Evolutionary conservation across 2,797 vertebrate genomes (phyloP), one percentile per base, ranked within the genome.

Genomic region (Propithecus perrieri): DNA sequence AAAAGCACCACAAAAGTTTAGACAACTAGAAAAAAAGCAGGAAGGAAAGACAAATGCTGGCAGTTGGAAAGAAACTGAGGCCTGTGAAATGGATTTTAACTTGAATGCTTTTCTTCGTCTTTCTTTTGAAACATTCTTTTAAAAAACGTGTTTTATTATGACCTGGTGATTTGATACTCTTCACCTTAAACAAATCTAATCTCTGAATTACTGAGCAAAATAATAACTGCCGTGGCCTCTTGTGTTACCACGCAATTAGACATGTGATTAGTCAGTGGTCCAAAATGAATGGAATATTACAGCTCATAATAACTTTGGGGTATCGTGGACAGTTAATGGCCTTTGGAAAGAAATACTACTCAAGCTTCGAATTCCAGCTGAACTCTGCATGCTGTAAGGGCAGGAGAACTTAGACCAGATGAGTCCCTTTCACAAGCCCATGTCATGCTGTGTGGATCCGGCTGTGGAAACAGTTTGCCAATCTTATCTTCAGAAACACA

Each of bases 401-500:
- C 96, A 95, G 85, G 69, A 95, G 90, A 84, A 97, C 94, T 97
- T 85, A 78, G 93, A 96, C 97, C 98, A 98, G 97, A 97, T 98
- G 98, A 98, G 96, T 80, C 95, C 95, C 92, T 98, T 97, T 98
- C 97, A 97, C 91, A 95, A 95, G 92, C 95, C 84, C 92, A 69
- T 28, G 79, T 74, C 97, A 93, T 95, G 98, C 97, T 98, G 98
- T 75, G 98, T 81, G 83, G 78, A 83, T 97, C 98, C 9, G 88
- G 50, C 98, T 98, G 97, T 89, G 97, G 97, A 94, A 97, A 75
- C 97, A 92, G 97, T 98, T 91, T 97, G 97, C 97, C 95, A 95
- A 22, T 91, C 96, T 97, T 96, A 95, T 97, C 97, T 95, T 96
- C 97, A 96, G 97, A 92, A 97, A 97, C 94, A 97, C 94, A 96